Base-by-base conservation (phyloP, 2,797 vertebrate species). In the Momotus momota region DNA sequence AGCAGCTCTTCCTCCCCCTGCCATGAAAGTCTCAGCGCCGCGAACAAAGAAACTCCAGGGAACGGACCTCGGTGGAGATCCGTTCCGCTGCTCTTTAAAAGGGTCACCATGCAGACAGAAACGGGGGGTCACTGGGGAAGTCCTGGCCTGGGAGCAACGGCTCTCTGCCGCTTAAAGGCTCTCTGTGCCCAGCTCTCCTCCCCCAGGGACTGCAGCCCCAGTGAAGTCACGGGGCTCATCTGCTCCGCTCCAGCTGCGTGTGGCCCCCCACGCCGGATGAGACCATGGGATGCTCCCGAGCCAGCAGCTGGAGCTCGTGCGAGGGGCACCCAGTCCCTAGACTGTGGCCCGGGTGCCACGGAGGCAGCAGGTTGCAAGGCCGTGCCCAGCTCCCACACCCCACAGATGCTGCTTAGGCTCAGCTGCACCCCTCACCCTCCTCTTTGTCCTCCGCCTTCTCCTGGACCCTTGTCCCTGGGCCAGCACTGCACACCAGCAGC, bases 51-150 rank as follows among this genome's bases (percentile, higher is more conserved):
- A 94, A 86, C 95, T 91, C 91, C 93, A 73, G 95, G 95, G 96
- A 91, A 95, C 62, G 48, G 94, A 95, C 96, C 83, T 90, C 15
- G 7, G 45, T 91, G 94, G 90, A 94, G 94, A 96, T 94, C 93
- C 64, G 52, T 94, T 94, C 91, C 45, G 9, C 95, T 96, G 91
- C 88, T 90, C 83, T 88, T 52, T 82, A 86, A 97, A 96, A 95
- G 95, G 91, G 85, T 90, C 80, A 3, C 58, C 94, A 18, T 81
- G 61, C 94, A 94, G 90, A 85, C 57, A 87, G 60, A 94, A 70
- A 75, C 14, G 31, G 81, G 93, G 86, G 88, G 80, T 90, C 88
- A 75, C 77, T 52, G 81, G 90, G 88, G 70, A 91, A 91, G 87
- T 86, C 87, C 94, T 84, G 89, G 91, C 93, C 85, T 91, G 35